Conservation (phyloP, 2,113 vertebrate species). For the Oncorhynchus mykiss region DNA sequence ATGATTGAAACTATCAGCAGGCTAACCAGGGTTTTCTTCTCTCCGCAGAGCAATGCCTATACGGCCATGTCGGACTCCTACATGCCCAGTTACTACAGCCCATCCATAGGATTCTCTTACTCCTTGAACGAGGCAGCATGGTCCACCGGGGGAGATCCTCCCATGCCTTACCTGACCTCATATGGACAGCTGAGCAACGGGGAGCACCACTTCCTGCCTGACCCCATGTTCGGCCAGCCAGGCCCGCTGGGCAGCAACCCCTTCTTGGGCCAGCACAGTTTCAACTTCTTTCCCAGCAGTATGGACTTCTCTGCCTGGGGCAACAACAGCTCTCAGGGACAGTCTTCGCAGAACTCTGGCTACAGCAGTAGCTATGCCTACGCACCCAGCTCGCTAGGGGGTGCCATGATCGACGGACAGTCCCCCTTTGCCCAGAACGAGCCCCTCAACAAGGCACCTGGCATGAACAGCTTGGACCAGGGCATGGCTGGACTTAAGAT, state of each 20-base stretch:
- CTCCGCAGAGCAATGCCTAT: constrained; percentile 94
- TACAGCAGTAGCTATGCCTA: constrained; percentile 96
- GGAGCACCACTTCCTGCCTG: constrained; percentile 97
- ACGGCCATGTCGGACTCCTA: constrained; percentile 99
- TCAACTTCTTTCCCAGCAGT: constrained; percentile 98
- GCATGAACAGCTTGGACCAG: constrained; percentile 92
- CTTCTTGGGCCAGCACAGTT: constrained; percentile 95
- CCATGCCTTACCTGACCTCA: constrained; percentile 97
- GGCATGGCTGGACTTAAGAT: constrained; percentile 96
- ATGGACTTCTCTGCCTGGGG: constrained; percentile 99
- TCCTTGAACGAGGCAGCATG: constrained; percentile 96
- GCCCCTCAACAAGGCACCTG: constrained; percentile 96
- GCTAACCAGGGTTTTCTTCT: constrained; percentile 12
- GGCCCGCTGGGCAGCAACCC: constrained; percentile 93
- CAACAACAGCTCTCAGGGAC: constrained; percentile 97
- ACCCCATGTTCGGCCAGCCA: constrained; percentile 97
- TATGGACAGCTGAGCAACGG: constrained; percentile 99
- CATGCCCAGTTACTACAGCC: constrained; percentile 98
- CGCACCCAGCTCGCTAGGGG: constrained; percentile 94
- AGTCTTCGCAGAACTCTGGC: constrained; percentile 94
- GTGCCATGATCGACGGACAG: constrained; percentile 97
- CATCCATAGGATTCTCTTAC: constrained; percentile 99
- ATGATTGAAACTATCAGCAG: not conserved
- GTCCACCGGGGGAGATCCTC: constrained; percentile 97
- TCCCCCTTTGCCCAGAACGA: constrained; percentile 92